Base-by-base conservation (phyloP, 92 coral and sea anemone genomes). In the Epizoanthus ramosus region DNA sequence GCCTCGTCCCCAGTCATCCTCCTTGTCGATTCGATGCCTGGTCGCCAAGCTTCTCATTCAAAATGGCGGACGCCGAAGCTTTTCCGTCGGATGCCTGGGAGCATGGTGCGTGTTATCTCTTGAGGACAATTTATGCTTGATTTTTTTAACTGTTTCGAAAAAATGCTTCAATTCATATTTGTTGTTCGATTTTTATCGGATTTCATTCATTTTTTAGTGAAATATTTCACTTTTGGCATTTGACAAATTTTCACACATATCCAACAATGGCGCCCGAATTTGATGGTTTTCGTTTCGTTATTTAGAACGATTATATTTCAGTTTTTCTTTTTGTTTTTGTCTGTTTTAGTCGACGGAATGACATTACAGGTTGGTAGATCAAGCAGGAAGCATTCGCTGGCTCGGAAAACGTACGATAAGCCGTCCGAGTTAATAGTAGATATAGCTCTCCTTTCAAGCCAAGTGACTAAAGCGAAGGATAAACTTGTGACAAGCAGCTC, bases 251-350 rank as follows among this genome's bases (percentile, higher is more conserved):
- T 59, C 64, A 59, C 15, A 59, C 25, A 18, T 19, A 59, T 19
- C 65, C 65, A 60, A 60, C 65, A 60, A 59, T 60, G 25, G 65
- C 65, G 65, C 16, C 65, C 65, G 65, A 60, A 60, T 60, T 59
- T 59, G 64, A 59, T 59, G 64, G 64, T 59, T 59, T 59, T 59
- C 23, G 25, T 59, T 60, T 60, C 65, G 65, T 60, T 60, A 60
- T 60, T 60, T 60, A 60, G 65, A 60, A 60, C 65, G 65, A 60
- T 60, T 60, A 19, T n/a, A 60, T 19, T 60, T 19, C 65, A 60
- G 65, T 9, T n/a, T 60, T 60, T 23, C 18, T 60, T 60, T 60
- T 60, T 39, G 65, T 60, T 60, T 60, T 60, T n/a, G 65, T 60
- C 65, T 19, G n/a, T 60, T 60, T 60, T 60, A 60, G 65, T 60